Conservation (phyloP, 2,797 vertebrate genomes). For the Poeciliopsis infans region DNA sequence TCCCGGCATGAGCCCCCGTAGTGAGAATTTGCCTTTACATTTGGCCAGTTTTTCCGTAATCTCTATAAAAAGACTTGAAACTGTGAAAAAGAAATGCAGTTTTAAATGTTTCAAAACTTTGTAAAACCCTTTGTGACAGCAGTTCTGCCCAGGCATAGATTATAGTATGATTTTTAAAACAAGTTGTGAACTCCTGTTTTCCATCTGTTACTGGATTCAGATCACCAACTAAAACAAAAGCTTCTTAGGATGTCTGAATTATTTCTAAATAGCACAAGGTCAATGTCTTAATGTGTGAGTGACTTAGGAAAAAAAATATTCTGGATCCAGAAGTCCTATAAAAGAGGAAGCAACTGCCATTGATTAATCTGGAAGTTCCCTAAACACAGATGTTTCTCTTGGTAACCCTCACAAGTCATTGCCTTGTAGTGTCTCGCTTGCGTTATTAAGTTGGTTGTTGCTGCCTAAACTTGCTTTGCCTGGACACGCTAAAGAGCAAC, state of each 20-base stretch:
- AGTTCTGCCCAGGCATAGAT: not conserved
- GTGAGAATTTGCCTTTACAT: not conserved
- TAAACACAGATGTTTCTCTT: not conserved
- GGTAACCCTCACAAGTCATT: not conserved
- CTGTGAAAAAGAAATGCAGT: not conserved
- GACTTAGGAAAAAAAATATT: slow-evolving; percentile 12
- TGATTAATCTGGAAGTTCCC: not conserved
- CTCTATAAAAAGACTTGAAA: not conserved
- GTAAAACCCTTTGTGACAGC: not conserved
- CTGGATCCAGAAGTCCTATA: slow-evolving; percentile 4
- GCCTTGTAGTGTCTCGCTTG: not conserved
- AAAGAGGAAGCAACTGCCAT: not conserved
- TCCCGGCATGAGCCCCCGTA: not conserved
- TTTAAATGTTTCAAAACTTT: not conserved
- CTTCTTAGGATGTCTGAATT: slow-evolving; percentile 36
- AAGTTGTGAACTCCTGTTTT: not conserved
- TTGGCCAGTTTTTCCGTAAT: not conserved
- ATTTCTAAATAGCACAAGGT: slow-evolving; percentile 21
- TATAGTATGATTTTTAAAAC: not conserved
- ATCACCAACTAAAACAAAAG: slow-evolving; percentile 38
- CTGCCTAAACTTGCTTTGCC: not conserved
- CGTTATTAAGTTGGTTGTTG: not conserved
- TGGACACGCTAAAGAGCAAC: slow-evolving; percentile 6
- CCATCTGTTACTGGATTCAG: slow-evolving; percentile 46
- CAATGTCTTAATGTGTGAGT: not conserved